These are phyloP conservation scores for Nyctereutes procyonoides DNA, from an alignment of 2,113 vertebrate species.

Conservation along the genomic window DNA sequence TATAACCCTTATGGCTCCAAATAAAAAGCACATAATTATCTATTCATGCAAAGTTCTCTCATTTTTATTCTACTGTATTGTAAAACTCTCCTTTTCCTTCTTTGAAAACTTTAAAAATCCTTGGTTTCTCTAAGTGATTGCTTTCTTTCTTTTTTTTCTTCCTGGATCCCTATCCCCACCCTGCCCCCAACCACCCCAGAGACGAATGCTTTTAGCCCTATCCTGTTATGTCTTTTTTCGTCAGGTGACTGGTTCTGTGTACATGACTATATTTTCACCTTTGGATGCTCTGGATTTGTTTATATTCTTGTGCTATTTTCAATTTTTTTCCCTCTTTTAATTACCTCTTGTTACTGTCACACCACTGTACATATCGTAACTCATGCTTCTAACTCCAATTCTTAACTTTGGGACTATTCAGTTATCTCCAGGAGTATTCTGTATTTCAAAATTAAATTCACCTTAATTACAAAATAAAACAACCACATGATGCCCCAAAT, in stretches of 20 bases:
- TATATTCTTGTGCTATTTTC: not conserved
- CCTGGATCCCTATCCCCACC: not conserved
- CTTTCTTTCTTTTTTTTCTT: not conserved
- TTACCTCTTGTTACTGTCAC: not conserved
- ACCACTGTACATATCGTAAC: not conserved
- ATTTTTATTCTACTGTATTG: not conserved
- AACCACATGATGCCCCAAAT: not conserved
- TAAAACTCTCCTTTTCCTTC: not conserved
- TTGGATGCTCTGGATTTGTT: not conserved
- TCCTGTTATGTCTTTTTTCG: not conserved
- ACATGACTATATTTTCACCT: not conserved
- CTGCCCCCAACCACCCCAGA: not conserved
- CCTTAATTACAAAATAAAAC: slow-evolving; percentile 46
- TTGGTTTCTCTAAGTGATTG: not conserved
- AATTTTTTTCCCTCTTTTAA: not conserved
- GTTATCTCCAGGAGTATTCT: not conserved
- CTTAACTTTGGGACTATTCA: not conserved
- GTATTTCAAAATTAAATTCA: slow-evolving; percentile 35
- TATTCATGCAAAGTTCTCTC: not conserved
- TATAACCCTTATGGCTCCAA: not conserved
- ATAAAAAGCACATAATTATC: not conserved
- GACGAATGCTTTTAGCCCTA: not conserved
- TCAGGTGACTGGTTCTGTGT: not conserved
- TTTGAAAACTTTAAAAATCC: not conserved
- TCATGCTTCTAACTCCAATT: not conserved